Percentiles rank a stretch among this genome's conserved stretches.
These are phyloP conservation scores for Craniophora ligustri DNA, from an alignment of 2,888 invertebrate genomes.

Conservation along the genomic window DNA sequence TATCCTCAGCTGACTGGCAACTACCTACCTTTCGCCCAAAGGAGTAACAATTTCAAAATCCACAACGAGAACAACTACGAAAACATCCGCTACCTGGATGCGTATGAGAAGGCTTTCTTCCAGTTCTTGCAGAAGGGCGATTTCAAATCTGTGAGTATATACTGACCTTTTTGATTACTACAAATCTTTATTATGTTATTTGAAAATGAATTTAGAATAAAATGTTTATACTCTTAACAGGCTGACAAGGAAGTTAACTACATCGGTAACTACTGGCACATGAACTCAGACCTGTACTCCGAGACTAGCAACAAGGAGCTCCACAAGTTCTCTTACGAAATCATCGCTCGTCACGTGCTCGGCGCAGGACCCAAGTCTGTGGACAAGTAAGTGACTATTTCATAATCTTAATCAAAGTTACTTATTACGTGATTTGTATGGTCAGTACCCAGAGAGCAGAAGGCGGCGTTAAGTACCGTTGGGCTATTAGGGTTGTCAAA, in stretches of 20 bases:
- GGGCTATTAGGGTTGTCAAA: too few relatives aligned
- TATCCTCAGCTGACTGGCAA: constrained; percentile 60
- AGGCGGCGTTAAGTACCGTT: too few relatives aligned
- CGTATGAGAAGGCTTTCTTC: constrained; percentile 87
- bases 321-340: constrained; percentile 87
- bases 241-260: constrained; percentile 82
- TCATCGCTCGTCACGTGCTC: constrained; percentile 84
- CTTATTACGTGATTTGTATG: too few relatives aligned
- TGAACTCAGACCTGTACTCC: constrained; percentile 84
- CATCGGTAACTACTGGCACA: constrained; percentile 88
- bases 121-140: constrained; percentile 86
- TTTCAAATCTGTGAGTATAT: constrained; percentile 86
- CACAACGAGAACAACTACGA: constrained; percentile 83
- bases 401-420: not conserved
- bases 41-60: constrained; percentile 89
- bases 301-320: constrained; percentile 67
- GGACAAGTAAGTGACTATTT: constrained; percentile 65
- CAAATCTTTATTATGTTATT: not conserved
- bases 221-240: constrained; percentile 58
- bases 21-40: constrained; percentile 86
- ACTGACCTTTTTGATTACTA: not conserved
- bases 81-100: constrained; percentile 86
- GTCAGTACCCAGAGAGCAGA: too few relatives aligned
- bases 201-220: not conserved
- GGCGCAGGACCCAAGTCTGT: constrained; percentile 66